These are phyloP conservation scores for Phenganax marumi DNA, from an alignment of 92 coral and sea anemone genomes.

Conservation along the genomic window DNA sequence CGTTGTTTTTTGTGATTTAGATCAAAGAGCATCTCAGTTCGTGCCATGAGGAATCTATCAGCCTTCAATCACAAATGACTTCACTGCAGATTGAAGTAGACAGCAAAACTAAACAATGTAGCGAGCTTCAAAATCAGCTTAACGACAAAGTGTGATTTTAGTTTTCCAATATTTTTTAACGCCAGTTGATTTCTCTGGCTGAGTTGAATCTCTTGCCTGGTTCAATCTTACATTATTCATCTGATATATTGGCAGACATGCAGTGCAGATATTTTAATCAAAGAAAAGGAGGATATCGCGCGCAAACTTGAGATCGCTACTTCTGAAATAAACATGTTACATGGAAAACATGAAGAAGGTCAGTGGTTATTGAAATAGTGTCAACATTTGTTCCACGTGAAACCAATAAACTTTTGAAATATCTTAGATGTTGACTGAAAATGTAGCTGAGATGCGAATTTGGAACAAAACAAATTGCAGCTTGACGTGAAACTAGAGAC, in stretches of 20 bases:
- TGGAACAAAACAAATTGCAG: slow-evolving; percentile 31
- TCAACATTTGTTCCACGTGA: not conserved
- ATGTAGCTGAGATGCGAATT: not conserved
- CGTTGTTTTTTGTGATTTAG: slow-evolving; percentile 37
- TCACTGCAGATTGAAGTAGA: slow-evolving; percentile 71
- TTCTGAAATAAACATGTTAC: slow-evolving; percentile 60
- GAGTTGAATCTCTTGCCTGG: too few relatives aligned
- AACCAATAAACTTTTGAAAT: not conserved
- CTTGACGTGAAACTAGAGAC: slow-evolving; percentile 28
- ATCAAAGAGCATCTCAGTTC: slow-evolving; percentile 68
- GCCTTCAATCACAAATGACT: slow-evolving; percentile 66
- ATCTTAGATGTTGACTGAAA: slow-evolving; percentile 1
- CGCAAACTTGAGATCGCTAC: slow-evolving; percentile 9
- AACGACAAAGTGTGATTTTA: slow-evolving; percentile 13
- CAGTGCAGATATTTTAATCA: not conserved
- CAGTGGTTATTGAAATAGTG: not conserved
- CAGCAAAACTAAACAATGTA: slow-evolving; percentile 64
- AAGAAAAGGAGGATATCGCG: slow-evolving; percentile 11
- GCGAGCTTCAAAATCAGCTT: slow-evolving; percentile 70
- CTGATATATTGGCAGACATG: not conserved
- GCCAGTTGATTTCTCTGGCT: too few relatives aligned
- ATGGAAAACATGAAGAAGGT: slow-evolving; percentile 68
- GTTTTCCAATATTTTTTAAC: not conserved
- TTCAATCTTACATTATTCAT: too few relatives aligned
- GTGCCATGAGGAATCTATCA: slow-evolving; percentile 54